These are phyloP conservation scores for Rhineura floridana DNA, from an alignment of 2,113 vertebrate genomes.

Conservation along the genomic window DNA sequence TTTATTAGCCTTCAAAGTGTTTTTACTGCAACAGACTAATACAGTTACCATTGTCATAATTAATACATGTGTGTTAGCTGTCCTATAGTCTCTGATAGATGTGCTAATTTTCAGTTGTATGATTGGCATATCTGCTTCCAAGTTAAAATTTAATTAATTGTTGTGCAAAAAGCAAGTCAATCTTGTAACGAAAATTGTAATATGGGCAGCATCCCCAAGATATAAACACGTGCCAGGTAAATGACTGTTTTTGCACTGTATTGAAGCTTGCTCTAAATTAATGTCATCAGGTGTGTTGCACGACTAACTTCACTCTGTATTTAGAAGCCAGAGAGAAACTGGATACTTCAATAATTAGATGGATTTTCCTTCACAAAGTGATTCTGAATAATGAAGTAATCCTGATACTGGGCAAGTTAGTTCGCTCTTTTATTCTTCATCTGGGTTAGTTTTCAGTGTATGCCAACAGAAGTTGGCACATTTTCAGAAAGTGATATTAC, in stretches of 20 bases:
- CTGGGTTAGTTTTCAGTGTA: conserved; percentile 39
- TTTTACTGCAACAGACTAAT: not conserved
- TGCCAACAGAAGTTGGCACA: conserved; percentile 14
- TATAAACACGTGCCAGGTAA: not conserved
- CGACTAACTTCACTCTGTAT: not conserved
- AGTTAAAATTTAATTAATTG: not conserved
- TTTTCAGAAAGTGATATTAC: conserved; percentile 47
- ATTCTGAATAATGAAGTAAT: conserved; percentile 27
- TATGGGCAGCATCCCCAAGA: not conserved
- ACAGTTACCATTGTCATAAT: not conserved
- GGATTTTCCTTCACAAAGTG: conserved; percentile 34
- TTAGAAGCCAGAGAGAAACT: not conserved
- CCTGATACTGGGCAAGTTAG: conserved; percentile 36
- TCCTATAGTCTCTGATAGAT: not conserved
- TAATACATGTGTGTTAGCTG: not conserved
- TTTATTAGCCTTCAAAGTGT: not conserved
- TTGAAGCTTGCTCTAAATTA: conserved; percentile 47
- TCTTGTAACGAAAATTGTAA: not conserved
- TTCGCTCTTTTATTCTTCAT: conserved; percentile 31
- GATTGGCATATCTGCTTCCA: not conserved
- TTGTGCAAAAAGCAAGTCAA: not conserved
- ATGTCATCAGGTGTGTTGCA: not conserved
- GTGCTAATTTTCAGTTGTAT: not conserved
- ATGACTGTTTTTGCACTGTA: not conserved
- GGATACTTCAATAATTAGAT: conserved; percentile 16